Conservation (phyloP, 2,113 vertebrate genomes). For the Peromyscus maniculatus region DNA sequence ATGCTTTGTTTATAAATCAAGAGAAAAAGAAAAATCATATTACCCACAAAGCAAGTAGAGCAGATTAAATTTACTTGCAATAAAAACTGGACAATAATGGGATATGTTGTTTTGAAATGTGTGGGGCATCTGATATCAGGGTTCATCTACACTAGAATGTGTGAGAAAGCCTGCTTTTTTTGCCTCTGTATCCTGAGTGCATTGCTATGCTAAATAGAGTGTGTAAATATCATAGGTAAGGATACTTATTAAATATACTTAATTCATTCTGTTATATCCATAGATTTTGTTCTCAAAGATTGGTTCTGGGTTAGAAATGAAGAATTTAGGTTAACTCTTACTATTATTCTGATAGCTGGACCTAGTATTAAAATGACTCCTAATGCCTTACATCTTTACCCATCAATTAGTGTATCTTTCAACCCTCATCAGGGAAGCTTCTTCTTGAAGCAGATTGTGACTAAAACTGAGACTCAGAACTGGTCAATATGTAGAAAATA, state of each 20-base stretch:
- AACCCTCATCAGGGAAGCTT: neutral
- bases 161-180: neutral
- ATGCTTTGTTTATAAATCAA: conserved; percentile 43
- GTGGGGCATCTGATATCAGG: conserved; percentile 20
- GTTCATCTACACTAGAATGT: neutral
- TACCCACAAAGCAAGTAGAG: conserved; percentile 22
- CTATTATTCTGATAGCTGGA: neutral
- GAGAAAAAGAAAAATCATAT: conserved; percentile 21
- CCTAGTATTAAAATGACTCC: neutral
- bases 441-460: neutral
- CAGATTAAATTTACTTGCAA: neutral
- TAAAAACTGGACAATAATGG: neutral
- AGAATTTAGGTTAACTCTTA: neutral
- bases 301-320: neutral
- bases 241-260: conserved; percentile 28
- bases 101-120: neutral
- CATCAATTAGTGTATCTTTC: too few relatives aligned
- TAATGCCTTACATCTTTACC: neutral
- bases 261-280: neutral
- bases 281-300: conserved; percentile 30
- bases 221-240: neutral
- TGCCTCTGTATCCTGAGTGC: neutral
- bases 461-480: neutral
- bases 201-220: neutral
- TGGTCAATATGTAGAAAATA: neutral